A percentile compares a stretch with the other conserved stretches of the same genome.
phyloP scores from a whole-genome alignment of 2,888 invertebrate species.

The Coelopa pilipes region DNA sequence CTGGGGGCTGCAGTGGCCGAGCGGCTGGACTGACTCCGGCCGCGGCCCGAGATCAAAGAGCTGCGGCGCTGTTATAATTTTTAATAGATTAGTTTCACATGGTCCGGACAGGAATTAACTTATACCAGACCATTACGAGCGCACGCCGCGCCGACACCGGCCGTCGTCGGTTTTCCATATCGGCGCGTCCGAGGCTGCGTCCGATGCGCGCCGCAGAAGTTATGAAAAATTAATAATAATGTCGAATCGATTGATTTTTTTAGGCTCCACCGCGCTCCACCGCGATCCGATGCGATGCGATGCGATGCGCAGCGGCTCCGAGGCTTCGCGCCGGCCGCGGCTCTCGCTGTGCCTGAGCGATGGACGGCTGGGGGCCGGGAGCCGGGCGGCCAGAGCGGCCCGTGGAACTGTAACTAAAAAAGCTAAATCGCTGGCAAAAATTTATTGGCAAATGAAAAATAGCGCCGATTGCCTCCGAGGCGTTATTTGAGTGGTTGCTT shows the following conservation, averaged over 20 bases:
- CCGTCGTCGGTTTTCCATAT: slow-evolving; percentile 49
- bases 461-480: slow-evolving; percentile 52
- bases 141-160: slow-evolving; percentile 14
- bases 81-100: slow-evolving; percentile 64
- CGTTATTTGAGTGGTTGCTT: slow-evolving; percentile 43
- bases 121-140: slow-evolving; percentile 25
- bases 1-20: not conserved
- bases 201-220: slow-evolving; percentile 58
- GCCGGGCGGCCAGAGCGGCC: too few species aligned
- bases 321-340: slow-evolving; percentile 7
- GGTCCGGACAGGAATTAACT: slow-evolving; percentile 27
- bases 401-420: slow-evolving; percentile 57
- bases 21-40: not conserved
- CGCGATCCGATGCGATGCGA: not conserved
- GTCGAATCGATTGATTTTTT: slow-evolving; percentile 65
- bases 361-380: not conserved
- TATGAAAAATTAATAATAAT: slow-evolving; percentile 66
- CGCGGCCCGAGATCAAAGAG: slow-evolving; percentile 34
- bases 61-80: slow-evolving; percentile 48
- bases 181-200: slow-evolving; percentile 48
- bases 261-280: slow-evolving; percentile 24
- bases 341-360: slow-evolving; percentile 12
- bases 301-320: slow-evolving; percentile 6
- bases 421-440: slow-evolving; percentile 41
- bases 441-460: slow-evolving; percentile 54